Conservation (phyloP, 2,113 vertebrate genomes). For the Cryptomyrus ogoouensis region DNA sequence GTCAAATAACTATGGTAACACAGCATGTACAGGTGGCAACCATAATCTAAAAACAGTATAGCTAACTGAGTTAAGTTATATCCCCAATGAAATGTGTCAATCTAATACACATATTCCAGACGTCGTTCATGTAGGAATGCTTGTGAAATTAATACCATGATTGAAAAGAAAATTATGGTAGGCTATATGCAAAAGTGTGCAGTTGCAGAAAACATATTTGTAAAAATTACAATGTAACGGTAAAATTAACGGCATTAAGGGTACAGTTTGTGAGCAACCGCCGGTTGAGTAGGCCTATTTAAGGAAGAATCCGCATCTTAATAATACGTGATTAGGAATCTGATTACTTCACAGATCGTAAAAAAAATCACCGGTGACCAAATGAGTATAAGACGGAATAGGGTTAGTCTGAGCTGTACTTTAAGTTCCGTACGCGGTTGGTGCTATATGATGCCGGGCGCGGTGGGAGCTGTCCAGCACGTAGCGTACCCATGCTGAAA, state of each 20-base stretch:
- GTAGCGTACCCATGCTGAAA: not conserved
- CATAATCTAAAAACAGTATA: not conserved
- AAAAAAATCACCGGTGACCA: not conserved
- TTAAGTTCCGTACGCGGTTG: not conserved
- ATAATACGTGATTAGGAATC: not conserved
- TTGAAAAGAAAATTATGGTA: not conserved
- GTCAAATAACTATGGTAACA: not conserved
- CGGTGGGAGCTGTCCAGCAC: constrained; percentile 3
- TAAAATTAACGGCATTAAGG: not conserved
- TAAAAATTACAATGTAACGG: not conserved
- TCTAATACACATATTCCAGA: not conserved
- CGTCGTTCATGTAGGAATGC: not conserved
- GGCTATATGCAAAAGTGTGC: not conserved
- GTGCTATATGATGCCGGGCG: not conserved
- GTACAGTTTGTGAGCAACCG: not conserved
- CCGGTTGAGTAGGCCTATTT: not conserved
- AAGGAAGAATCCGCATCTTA: not conserved
- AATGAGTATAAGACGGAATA: not conserved
- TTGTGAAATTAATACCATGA: not conserved
- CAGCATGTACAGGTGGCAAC: not conserved
- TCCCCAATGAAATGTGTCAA: not conserved
- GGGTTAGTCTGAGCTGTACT: not conserved
- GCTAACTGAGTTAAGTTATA: not conserved
- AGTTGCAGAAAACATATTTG: not conserved
- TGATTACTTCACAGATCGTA: not conserved